Evolutionary conservation across 2,797 vertebrate species (phyloP), one percentile per base, ranked within the genome.

Genomic region (Pipistrellus nathusii): DNA sequence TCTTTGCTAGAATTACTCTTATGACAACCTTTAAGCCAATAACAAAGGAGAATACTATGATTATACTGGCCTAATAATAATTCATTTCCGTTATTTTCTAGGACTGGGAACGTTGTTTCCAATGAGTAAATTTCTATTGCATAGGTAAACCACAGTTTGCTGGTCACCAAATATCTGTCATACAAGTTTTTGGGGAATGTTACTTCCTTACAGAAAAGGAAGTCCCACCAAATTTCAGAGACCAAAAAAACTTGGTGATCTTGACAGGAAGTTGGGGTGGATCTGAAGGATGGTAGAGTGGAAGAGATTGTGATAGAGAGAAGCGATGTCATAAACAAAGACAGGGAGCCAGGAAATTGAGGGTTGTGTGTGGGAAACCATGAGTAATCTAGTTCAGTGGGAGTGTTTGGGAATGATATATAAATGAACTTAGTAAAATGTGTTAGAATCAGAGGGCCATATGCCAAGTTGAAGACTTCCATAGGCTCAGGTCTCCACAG

Each of bases 341-440:
- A 55, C 73, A 93, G 51, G 41, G 30, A 88, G 59, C 80, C 90
- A 93, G 85, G 71, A 89, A 86, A 51, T 46, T 83, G 64, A 76
- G 84, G 80, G 41, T 59, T 73, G 11, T 75, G 32, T 90, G 53
- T 78, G 53, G 59, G 57, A 92, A 95, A 91, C 66, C 38, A n/a
- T 76, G 75, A 87, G 85, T 55, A 78, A 93, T 93, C 68, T 82
- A 88, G 69, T 71, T 91, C 55, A 72, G 83, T 77, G 78, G 86
- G 51, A 81, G n/a, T 84, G 72, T 51, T 83, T 90, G 84, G 53
- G 86, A 92, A 82, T 83, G 85, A 27, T 53, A 83, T 88, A 69
- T 30, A 94, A 87, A 93, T 85, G 55, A 92, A 88, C 46, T 95
- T 92, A 46, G 53, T 59, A 90, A 81, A 62, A 57, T 66, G 51